Percentiles rank a stretch among this genome's conserved stretches.
These are phyloP conservation scores for Xanthia togata DNA, from an alignment of 2,888 invertebrate species.

Conservation along the genomic window DNA sequence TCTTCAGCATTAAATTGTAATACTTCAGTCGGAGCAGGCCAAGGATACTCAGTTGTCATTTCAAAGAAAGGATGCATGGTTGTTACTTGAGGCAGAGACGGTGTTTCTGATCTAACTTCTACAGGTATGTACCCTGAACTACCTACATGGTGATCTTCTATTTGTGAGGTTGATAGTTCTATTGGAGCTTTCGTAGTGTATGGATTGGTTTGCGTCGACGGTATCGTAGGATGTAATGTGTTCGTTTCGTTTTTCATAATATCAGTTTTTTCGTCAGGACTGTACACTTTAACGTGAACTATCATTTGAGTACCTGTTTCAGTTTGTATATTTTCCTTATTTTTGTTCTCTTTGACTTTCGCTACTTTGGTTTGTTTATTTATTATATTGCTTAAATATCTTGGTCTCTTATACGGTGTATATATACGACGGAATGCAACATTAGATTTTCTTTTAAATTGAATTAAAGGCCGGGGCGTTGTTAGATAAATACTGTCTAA, in stretches of 20 bases:
- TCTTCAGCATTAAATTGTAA: slow-evolving; percentile 84
- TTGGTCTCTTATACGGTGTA: slow-evolving; percentile 73
- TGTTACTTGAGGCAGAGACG: slow-evolving; percentile 66
- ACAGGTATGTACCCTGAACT: slow-evolving; percentile 85
- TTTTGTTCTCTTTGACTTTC: slow-evolving; percentile 44
- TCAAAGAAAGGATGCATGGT: slow-evolving; percentile 73
- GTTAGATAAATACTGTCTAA: slow-evolving; percentile 82
- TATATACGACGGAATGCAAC: slow-evolving; percentile 71
- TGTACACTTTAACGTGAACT: slow-evolving; percentile 92
- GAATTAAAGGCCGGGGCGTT: slow-evolving; percentile 79
- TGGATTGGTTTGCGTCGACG: slow-evolving; percentile 62
- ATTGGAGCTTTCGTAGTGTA: slow-evolving; percentile 73
- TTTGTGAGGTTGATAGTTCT: slow-evolving; percentile 75
- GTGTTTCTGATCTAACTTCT: slow-evolving; percentile 58
- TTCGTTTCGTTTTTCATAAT: slow-evolving; percentile 60
- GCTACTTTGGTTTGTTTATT: slow-evolving; percentile 49
- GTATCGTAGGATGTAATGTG: slow-evolving; percentile 43
- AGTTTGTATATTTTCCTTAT: slow-evolving; percentile 54
- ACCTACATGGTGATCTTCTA: slow-evolving; percentile 84
- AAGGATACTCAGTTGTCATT: slow-evolving; percentile 70
- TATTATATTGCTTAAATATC: slow-evolving; percentile 57
- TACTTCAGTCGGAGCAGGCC: slow-evolving; percentile 78
- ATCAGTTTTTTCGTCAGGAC: slow-evolving; percentile 70
- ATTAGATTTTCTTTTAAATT: slow-evolving; percentile 82
- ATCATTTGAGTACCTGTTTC: slow-evolving; percentile 89